These are phyloP conservation scores for Podiceps cristatus DNA, from an alignment of 2,113 vertebrate species.

Conservation along the genomic window DNA sequence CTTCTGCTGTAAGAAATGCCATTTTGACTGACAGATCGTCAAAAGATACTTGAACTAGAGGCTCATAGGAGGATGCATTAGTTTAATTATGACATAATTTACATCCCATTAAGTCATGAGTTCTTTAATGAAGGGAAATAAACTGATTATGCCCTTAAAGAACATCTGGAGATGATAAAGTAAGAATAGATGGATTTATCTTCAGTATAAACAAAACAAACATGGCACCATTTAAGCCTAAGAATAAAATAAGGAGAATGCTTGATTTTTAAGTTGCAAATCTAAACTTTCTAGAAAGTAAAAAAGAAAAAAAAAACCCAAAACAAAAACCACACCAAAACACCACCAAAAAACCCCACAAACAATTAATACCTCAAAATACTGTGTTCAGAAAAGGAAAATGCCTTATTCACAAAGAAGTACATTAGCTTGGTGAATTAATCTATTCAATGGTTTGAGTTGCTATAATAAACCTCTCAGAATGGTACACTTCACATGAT, in stretches of 20 bases:
- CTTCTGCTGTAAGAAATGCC: not conserved
- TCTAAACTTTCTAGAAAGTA: not conserved
- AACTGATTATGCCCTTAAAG: not conserved
- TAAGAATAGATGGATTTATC: not conserved
- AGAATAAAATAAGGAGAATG: not conserved
- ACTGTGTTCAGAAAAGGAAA: not conserved
- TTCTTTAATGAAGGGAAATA: not conserved
- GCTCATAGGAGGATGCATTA: not conserved
- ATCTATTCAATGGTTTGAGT: not conserved
- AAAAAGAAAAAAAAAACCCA: not conserved
- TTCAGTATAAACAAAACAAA: not conserved
- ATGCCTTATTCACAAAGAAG: not conserved
- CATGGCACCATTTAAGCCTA: not conserved
- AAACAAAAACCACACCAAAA: too few species aligned
- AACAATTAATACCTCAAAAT: not conserved
- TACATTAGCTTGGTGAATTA: not conserved
- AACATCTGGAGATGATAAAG: not conserved
- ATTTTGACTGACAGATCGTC: not conserved
- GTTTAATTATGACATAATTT: not conserved
- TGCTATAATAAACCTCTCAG: not conserved
- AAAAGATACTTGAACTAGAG: not conserved
- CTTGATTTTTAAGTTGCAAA: not conserved
- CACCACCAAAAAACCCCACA: too few species aligned
- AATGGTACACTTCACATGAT: not conserved
- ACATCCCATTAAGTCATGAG: not conserved